Evolutionary conservation across 2,888 invertebrate species (phyloP).

Genomic region (Dendrolimus pini): DNA sequence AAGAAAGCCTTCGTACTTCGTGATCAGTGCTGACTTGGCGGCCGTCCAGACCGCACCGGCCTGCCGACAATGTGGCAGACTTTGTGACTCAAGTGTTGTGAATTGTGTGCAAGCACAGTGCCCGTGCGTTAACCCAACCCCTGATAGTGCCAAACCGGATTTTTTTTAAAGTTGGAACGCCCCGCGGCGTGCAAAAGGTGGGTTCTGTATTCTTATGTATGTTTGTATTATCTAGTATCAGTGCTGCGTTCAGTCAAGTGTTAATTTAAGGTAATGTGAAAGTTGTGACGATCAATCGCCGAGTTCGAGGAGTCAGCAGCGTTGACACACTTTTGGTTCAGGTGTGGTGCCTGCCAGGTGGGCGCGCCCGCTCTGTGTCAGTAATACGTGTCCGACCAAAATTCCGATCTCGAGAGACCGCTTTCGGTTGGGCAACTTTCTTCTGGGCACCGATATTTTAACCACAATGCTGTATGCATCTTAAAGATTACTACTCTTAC

Average conservation of each 20-base stretch:
- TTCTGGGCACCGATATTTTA: conserved; percentile 23
- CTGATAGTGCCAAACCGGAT: conserved; percentile 73
- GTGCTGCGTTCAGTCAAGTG: conserved; percentile 40
- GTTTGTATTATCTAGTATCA: conserved; percentile 32
- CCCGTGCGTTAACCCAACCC: conserved; percentile 70
- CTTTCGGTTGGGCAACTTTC: conserved; percentile 68
- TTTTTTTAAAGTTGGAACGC: conserved; percentile 52
- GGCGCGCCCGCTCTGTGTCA: conserved; percentile 60
- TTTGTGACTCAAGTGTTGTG: conserved; percentile 68
- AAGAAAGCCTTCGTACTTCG: conserved; percentile 50
- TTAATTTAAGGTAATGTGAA: conserved; percentile 74
- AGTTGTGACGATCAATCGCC: conserved; percentile 64
- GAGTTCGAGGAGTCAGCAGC: conserved; percentile 61
- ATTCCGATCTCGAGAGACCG: conserved; percentile 65
- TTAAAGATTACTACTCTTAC: not conserved
- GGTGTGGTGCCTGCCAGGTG: conserved; percentile 67
- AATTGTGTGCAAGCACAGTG: conserved; percentile 67
- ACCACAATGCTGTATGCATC: not conserved
- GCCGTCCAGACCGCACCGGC: conserved; percentile 66
- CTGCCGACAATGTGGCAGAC: conserved; percentile 60
- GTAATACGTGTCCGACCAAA: conserved; percentile 62
- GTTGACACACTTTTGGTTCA: conserved; percentile 73
- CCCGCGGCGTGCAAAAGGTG: conserved; percentile 63
- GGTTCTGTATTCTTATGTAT: conserved; percentile 25
- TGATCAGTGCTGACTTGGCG: conserved; percentile 66